Evolutionary conservation across 2,888 invertebrate genomes (phyloP), one percentile per base, ranked within the genome.

Genomic region (Siphlonurus alternatus): DNA sequence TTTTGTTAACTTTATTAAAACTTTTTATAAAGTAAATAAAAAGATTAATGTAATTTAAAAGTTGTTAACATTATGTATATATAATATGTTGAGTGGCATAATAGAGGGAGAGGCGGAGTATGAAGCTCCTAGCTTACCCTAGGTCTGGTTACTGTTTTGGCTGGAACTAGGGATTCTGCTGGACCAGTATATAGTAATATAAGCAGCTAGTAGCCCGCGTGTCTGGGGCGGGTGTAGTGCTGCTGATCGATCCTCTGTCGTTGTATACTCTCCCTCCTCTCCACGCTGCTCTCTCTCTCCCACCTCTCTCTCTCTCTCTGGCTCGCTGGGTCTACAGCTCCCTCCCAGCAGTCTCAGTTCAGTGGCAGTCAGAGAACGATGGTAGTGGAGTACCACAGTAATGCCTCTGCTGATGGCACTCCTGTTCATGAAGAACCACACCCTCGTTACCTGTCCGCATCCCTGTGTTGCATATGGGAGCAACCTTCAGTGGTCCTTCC

Each of bases 391-490:
- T 38, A 38, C 15, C 38, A 38, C 15, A 38, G 38, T 38, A 38
- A 38, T 38, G 38, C 38, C 38, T n/a, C n/a, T n/a, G 38, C 7
- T 38, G 15, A 38, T 38, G 38, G 38, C 38, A 38, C 38, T 10
- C 5, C 38, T 10, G 38, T 38, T 5, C 7, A 38, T 5, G 38
- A 38, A 38, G 38, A 38, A 10, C 15, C 38, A 38, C 38, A 38
- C 38, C 38, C 38, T 38, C 38, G 38, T 38, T 38, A 38, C n/a
- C 22, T 56, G n/a, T 56, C 56, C 5, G 56, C 22, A 22, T 56
- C 56, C 7, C 56, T 56, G 20, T 56, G 56, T 22, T 56, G 56
- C n/a, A 56, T 56, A 20, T 56, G 56, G 56, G 56, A 56, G n/a
- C 56, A 56, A 22, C 56, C 56, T 7, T n/a, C 56, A 7, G 56